A percentile compares a stretch with the other conserved stretches of the same genome.
Conservation (phyloP, 2,113 vertebrate genomes). For the Erythrocebus patas region DNA sequence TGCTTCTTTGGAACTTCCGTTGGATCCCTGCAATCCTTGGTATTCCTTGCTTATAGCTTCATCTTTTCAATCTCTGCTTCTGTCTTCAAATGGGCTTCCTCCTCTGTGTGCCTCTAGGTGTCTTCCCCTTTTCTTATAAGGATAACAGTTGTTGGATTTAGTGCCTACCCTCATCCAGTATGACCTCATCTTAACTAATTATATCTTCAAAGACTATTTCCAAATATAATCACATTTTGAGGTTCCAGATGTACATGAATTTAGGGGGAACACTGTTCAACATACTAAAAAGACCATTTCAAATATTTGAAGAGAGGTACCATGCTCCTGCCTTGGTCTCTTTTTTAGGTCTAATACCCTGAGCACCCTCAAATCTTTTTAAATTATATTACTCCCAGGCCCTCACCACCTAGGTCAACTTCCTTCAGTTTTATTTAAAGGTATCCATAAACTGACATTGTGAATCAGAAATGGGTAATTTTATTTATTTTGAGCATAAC, state of each 20-base stretch:
- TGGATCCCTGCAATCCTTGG: not conserved
- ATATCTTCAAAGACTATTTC: not conserved
- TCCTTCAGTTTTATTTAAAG: not conserved
- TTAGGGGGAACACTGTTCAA: accelerated
- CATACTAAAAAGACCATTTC: not conserved
- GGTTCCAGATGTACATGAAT: not conserved
- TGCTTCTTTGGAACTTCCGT: not conserved
- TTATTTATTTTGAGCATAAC: not conserved
- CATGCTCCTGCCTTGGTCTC: not conserved
- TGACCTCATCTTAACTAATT: not conserved
- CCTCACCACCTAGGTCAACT: not conserved
- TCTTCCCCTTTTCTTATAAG: not conserved
- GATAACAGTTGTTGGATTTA: not conserved
- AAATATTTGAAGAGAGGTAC: not conserved
- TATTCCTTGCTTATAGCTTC: not conserved
- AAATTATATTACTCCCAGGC: not conserved
- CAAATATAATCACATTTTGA: constrained; percentile 2
- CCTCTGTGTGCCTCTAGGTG: not conserved
- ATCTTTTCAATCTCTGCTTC: not conserved
- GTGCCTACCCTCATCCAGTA: not conserved
- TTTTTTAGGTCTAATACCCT: not conserved
- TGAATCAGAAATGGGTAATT: not conserved
- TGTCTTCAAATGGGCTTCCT: not conserved
- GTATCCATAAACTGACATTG: not conserved
- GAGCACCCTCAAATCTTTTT: not conserved